Evolutionary conservation across 2,888 invertebrate genomes (phyloP).

Genomic region (Tuta absoluta): DNA sequence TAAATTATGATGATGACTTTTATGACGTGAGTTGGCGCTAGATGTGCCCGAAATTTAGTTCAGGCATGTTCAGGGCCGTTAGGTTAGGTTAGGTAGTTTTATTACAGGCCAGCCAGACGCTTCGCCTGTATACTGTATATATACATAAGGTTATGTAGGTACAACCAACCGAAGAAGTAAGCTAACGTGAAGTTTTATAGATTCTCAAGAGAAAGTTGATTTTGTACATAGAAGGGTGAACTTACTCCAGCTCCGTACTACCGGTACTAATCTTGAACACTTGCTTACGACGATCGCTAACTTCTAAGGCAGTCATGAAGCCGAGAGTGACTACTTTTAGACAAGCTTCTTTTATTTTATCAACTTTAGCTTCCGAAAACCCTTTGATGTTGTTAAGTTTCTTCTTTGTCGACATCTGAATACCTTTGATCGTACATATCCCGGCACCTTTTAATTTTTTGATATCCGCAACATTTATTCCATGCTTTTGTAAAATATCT

Average conservation of each 20-base stretch:
- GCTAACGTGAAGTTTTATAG: too few species aligned
- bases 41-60: too few species aligned
- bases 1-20: too few species aligned
- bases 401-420: constrained; percentile 90
- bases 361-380: constrained; percentile 88
- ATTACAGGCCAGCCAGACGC: too few species aligned
- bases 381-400: constrained; percentile 87
- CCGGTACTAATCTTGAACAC: constrained; percentile 87
- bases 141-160: too few species aligned
- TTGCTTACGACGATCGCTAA: constrained; percentile 85
- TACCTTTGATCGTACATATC: constrained; percentile 90
- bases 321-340: constrained; percentile 83
- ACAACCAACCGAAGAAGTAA: too few species aligned
- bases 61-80: too few species aligned
- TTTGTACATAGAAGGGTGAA: too few species aligned
- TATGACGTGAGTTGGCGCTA: too few species aligned
- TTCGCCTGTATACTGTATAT: too few species aligned
- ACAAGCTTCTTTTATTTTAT: constrained; percentile 89
- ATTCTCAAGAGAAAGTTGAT: background rate
- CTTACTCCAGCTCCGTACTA: constrained; percentile 87
- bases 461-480: constrained; percentile 87
- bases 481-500: constrained; percentile 83
- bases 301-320: constrained; percentile 88
- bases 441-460: constrained; percentile 88
- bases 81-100: too few species aligned